Percentiles rank a stretch among this genome's conserved stretches.
phyloP scores from a whole-genome alignment of 2,113 vertebrate genomes.

The Engraulis encrasicolus region DNA sequence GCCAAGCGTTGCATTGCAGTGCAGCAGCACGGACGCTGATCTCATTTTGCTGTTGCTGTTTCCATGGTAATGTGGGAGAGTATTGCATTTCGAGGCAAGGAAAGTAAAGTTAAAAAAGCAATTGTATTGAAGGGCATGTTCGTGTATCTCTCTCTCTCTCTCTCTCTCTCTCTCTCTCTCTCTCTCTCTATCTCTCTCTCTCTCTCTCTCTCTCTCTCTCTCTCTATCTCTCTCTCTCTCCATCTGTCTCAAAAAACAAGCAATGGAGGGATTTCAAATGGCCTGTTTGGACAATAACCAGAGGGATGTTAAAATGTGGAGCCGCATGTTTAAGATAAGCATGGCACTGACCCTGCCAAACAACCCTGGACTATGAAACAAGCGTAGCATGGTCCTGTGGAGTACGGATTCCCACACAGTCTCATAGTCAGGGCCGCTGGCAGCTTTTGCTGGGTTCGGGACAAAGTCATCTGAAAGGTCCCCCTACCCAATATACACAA shows the following conservation, averaged over 20 bases:
- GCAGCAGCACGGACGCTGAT: conserved; percentile 35
- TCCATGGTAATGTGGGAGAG: conserved; percentile 47
- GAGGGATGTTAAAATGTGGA: conserved; percentile 9
- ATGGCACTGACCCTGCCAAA: not conserved
- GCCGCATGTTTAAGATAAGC: conserved; percentile 21
- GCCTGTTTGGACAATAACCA: conserved; percentile 9
- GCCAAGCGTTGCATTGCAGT: too few species aligned
- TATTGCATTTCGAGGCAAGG: conserved; percentile 48
- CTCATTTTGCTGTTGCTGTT: conserved; percentile 42
- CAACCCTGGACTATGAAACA: not conserved
- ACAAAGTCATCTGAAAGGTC: too few species aligned
- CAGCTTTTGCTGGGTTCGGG: too few species aligned
- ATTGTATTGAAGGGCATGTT: not conserved
- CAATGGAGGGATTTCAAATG: not conserved
- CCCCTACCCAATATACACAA: too few species aligned
- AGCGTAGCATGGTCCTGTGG: not conserved
- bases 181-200: too few species aligned
- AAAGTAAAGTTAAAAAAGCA: not conserved
- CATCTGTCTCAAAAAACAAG: not conserved
- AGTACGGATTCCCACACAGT: not conserved
- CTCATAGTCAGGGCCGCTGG: too few species aligned
- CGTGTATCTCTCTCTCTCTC: not conserved
- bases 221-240: too few species aligned
- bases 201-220: too few species aligned
- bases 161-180: too few species aligned